Percentiles rank a stretch among this genome's conserved stretches.
phyloP scores from a whole-genome alignment of 2,888 invertebrate genomes.

The Allophyes oxyacanthae region DNA sequence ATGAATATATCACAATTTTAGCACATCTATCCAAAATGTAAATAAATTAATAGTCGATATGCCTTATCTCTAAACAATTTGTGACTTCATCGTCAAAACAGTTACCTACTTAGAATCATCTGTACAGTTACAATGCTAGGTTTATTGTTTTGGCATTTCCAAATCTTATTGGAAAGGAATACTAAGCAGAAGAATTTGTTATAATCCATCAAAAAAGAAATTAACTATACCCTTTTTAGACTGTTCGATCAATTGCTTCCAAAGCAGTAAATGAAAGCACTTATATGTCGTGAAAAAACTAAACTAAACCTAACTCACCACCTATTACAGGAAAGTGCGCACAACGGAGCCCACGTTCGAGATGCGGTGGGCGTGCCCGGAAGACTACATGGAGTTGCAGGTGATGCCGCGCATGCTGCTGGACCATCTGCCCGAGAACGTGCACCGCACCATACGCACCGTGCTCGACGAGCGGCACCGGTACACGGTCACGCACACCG shows the following conservation, averaged over 20 bases:
- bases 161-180: no score
- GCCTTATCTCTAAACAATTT: no score
- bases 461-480: constrained; percentile 88
- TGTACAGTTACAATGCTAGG: no score
- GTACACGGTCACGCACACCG: constrained; percentile 81
- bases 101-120: no score
- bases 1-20: neutral
- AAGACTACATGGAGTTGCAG: constrained; percentile 94
- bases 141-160: no score
- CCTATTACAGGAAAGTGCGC: constrained; percentile 87
- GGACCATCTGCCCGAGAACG: constrained; percentile 95
- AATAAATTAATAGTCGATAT: neutral
- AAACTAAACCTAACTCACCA: neutral
- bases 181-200: no score
- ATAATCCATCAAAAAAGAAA: no score
- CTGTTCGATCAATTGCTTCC: no score
- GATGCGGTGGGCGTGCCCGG: constrained; percentile 94
- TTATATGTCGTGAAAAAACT: no score
- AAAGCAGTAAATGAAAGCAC: no score
- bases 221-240: no score
- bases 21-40: neutral
- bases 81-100: no score
- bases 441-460: constrained; percentile 91
- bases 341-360: constrained; percentile 91
- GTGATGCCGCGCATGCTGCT: constrained; percentile 96